Evolutionary conservation across 2,113 vertebrate genomes (phyloP), one percentile per base, ranked within the genome.

Genomic region (Platysteira castanea): DNA sequence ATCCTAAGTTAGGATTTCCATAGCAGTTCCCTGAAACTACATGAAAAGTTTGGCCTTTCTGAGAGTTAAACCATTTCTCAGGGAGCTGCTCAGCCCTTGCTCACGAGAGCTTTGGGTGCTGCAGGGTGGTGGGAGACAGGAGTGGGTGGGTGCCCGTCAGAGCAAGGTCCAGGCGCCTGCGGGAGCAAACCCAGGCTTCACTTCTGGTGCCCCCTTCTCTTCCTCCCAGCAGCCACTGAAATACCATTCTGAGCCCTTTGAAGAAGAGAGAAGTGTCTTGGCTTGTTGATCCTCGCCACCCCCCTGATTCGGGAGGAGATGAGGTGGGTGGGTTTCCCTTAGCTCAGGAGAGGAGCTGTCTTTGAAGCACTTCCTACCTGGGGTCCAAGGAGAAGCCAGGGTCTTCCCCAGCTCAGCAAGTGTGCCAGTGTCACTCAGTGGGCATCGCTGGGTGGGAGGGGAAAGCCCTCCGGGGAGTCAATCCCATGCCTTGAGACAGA

Each of bases 11-110:
- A 81, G 93, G 79, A 73, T 88, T 96, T 90, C 86, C 83, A 89
- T 22, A 65, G 92, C 77, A 64, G 83, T 92, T 96, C 83, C 93
- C 90, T 90, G 63, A 90, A 87, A 64, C 74, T 19, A 46, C 37
- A 2, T 27, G 16, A 44, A 13, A 84, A 64, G 76, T 64, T 70
- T 68, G 89, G 80, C 83, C 71, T 92, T 95, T 64, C 83, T 88
- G 90, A 92, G 96, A 81, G 69, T n/a, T 41, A 42, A 68, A 28
- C 23, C 6, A 0, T 52, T 67, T 71, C 93, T 95, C 49, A 20
- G 83, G 73, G 71, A 83, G 37, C 89, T 86, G 88, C 80, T 60
- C 44, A 70, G 60, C 80, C 73, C 28, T 77, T 3, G 17, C 83
- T 94, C 26, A 15, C 1, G 5, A 67, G 92, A 84, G 65, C 83